Conservation (phyloP, 2,888 invertebrate species). For the Callinectes sapidus region DNA sequence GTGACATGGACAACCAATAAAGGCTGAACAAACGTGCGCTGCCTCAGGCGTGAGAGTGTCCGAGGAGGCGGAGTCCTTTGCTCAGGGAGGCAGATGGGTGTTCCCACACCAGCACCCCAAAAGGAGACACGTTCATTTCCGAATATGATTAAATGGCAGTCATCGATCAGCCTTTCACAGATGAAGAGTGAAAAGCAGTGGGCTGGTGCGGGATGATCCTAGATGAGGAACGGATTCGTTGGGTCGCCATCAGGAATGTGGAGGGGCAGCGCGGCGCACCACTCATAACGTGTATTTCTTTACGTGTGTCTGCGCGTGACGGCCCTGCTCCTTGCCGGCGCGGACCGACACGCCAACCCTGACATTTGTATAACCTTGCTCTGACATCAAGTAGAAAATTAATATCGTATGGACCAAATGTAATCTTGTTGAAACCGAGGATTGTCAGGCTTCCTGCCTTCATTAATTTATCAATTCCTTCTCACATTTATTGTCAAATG, state of each 20-base stretch:
- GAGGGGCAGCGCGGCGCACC: neutral
- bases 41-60: neutral
- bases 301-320: conserved; percentile 33
- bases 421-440: neutral
- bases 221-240: neutral
- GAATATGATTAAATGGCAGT: neutral
- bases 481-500: conserved; percentile 5
- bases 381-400: conserved; percentile 8
- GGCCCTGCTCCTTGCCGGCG: neutral
- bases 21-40: neutral
- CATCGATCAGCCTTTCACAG: neutral
- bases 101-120: neutral
- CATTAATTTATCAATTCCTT: neutral
- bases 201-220: neutral
- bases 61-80: neutral
- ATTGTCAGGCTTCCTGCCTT: neutral
- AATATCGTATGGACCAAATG: neutral
- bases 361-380: conserved; percentile 30
- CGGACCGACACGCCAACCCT: conserved; percentile 34
- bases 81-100: neutral
- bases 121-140: neutral
- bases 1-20: neutral
- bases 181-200: neutral
- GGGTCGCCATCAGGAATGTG: neutral
- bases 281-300: conserved; percentile 14